Base-by-base conservation (phyloP, 2,113 vertebrate species). In the Edolisoma coerulescens region DNA sequence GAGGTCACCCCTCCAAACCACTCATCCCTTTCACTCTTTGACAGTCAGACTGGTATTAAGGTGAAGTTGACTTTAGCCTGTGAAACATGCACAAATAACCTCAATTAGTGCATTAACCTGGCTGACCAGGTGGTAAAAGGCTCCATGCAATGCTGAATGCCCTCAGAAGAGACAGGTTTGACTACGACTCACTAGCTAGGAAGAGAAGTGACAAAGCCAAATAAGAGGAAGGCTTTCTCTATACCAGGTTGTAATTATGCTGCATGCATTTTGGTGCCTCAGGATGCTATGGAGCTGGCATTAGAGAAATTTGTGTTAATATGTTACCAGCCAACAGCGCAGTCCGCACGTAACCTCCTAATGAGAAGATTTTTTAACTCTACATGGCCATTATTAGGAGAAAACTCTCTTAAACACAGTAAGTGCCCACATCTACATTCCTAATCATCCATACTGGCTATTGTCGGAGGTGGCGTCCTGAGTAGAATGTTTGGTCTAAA, bases 281-380 rank as follows among this genome's bases (percentile, higher is more conserved):
- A 49, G 35, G 17, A 44, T 79, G 33, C 6, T n/a, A 1, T 28
- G 30, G 42, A 77, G 14, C 3, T 84, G 22, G 12, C 2, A 3
- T 75, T 60, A 79, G 35, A 75, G 15, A 57, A 67, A 33, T 64
- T 56, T 37, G 41, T 61, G 15, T 76, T 45, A 45, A 2, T 69
- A n/a, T n/a, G 7, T 61, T 49, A 69, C 50, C n/a, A 60, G 11
- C 7, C 42, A 83, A 57, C 32, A 21, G 23, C 0, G 0, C 5
- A 24, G 18, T 70, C 18, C 12, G 10, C 6, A 3, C 0, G 7
- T 49, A 42, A 73, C 9, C 6, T 91, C 24, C 33, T 7, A 3
- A 21, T n/a, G 20, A 57, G 41, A 49, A 76, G 33, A 49, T 28
- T 81, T 94, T 92, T 47, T 24, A 83, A 33, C 8, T 45, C 4